phyloP scores from a whole-genome alignment of 2,888 invertebrate species.

The Patella depressa region DNA sequence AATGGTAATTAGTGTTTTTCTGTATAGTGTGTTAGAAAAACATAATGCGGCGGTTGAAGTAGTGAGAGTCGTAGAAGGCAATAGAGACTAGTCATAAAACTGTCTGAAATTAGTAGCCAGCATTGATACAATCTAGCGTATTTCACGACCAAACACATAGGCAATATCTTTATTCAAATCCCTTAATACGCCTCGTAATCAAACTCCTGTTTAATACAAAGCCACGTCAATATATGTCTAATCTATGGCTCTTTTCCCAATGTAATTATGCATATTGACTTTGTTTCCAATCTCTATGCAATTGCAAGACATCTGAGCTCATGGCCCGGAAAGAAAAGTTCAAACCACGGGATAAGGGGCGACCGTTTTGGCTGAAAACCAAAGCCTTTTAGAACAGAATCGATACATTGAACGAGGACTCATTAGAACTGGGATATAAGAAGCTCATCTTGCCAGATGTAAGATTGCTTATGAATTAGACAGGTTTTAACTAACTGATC shows the following conservation, averaged over 20 bases:
- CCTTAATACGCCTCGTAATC: slow-evolving; percentile 3
- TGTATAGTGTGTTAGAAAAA: too few species aligned
- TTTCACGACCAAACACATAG: background rate
- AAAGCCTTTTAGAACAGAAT: slow-evolving; percentile 2
- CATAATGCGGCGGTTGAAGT: too few species aligned
- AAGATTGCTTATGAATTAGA: background rate
- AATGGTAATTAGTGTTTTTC: too few species aligned
- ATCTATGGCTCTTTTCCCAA: slow-evolving; percentile 9
- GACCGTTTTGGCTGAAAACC: slow-evolving; percentile 6
- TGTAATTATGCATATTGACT: slow-evolving; percentile 9
- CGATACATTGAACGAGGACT: background rate
- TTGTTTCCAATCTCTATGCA: slow-evolving; percentile 10
- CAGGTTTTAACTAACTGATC: background rate
- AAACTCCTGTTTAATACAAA: slow-evolving; percentile 6
- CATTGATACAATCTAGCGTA: background rate
- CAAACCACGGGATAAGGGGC: background rate
- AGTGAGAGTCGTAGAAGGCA: too few species aligned
- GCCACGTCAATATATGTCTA: slow-evolving; percentile 1
- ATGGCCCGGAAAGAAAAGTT: slow-evolving; percentile 7
- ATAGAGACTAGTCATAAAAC: too few species aligned
- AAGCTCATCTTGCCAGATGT: background rate
- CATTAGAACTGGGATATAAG: background rate
- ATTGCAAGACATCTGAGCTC: background rate
- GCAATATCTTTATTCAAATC: slow-evolving; percentile 7
- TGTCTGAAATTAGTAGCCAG: too few species aligned